phyloP scores from a whole-genome alignment of 1,140 invertebrate species.

The Cyphomyrmex costatus region DNA sequence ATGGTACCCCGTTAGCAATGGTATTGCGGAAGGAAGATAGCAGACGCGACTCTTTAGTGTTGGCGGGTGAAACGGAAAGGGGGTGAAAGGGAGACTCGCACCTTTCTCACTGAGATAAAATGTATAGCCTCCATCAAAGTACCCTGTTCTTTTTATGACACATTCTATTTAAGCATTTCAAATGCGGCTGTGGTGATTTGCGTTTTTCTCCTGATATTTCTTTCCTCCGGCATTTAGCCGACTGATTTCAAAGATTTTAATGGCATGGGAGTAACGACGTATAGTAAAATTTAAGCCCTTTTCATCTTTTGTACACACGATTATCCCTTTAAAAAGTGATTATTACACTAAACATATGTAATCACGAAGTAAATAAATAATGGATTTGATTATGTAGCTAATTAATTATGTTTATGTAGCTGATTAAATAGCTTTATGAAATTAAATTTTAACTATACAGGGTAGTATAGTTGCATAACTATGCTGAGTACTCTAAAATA shows the following conservation, averaged over 20 bases:
- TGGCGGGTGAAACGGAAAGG: conserved; percentile 70
- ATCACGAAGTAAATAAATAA: conserved; percentile 63
- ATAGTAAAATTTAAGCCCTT: conserved; percentile 68
- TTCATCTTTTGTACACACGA: conserved; percentile 36
- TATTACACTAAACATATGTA: conserved; percentile 35
- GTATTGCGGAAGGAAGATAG: conserved; percentile 73
- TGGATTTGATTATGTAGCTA: conserved; percentile 29
- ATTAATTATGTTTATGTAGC: not conserved
- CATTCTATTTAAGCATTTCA: conserved; percentile 80
- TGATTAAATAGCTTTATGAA: not conserved
- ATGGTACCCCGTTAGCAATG: conserved; percentile 69
- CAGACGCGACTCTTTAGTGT: conserved; percentile 75
- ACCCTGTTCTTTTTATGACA: conserved; percentile 78
- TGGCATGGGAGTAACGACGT: conserved; percentile 65
- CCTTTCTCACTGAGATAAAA: conserved; percentile 77
- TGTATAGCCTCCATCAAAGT: conserved; percentile 78
- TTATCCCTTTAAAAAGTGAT: not conserved
- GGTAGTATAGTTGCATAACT: too few relatives aligned
- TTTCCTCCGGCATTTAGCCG: not conserved
- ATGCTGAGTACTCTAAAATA: too few relatives aligned
- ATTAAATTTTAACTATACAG: too few relatives aligned
- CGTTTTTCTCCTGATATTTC: conserved; percentile 57
- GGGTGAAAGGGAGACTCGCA: conserved; percentile 65
- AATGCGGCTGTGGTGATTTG: conserved; percentile 61
- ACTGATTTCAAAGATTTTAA: conserved; percentile 69